Conservation (phyloP, 2,888 invertebrate species). For the Apodemia zela region DNA sequence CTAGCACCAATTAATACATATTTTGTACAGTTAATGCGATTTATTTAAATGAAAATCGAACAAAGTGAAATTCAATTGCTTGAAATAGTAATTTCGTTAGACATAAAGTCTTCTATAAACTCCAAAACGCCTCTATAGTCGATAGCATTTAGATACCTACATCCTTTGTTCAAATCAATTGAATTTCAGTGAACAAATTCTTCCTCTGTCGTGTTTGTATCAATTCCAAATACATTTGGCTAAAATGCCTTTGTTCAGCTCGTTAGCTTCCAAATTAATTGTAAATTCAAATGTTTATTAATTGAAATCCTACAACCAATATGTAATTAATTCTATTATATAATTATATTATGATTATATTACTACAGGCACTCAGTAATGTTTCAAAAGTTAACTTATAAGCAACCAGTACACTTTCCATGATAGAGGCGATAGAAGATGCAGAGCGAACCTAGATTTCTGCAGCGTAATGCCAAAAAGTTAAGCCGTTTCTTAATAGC, state of each 20-base stretch:
- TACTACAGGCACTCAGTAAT: no score
- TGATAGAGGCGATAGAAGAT: no score
- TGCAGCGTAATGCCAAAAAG: no score
- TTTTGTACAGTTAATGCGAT: background rate
- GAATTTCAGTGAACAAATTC: conserved; percentile 6
- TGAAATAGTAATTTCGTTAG: background rate
- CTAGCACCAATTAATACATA: no score
- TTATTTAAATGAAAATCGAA: background rate
- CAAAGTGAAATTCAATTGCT: background rate
- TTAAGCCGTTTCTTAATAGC: no score
- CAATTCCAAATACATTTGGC: background rate
- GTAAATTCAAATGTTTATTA: conserved; percentile 8
- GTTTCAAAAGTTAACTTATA: no score
- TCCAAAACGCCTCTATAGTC: conserved; percentile 4
- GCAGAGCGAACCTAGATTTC: no score
- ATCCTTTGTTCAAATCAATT: conserved; percentile 7
- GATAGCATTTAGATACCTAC: background rate
- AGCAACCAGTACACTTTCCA: no score
- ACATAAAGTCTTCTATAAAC: background rate
- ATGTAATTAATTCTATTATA: background rate
- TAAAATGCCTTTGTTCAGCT: conserved; percentile 5
- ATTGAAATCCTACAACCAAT: conserved; percentile 2
- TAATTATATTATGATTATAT: no score
- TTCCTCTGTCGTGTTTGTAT: background rate
- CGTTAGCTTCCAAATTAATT: conserved; percentile 4